These are phyloP conservation scores for Camponotus floridanus DNA, from an alignment of 1,140 invertebrate species.

Conservation along the genomic window DNA sequence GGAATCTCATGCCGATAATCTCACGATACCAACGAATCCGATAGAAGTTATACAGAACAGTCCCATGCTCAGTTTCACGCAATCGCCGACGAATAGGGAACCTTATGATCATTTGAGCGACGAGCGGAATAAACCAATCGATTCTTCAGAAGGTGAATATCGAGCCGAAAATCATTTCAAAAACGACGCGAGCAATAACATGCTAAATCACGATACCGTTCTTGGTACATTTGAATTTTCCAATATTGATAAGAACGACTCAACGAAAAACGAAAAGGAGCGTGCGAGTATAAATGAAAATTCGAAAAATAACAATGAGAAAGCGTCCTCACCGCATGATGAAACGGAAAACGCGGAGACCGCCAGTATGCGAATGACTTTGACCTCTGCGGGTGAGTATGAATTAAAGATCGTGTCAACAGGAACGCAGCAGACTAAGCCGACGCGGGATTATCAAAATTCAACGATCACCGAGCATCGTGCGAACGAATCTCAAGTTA, in stretches of 20 bases:
- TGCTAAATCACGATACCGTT: conserved; percentile 18
- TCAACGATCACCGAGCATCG: not conserved
- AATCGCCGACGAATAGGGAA: conserved; percentile 78
- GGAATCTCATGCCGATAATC: conserved; percentile 74
- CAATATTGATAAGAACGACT: conserved; percentile 10
- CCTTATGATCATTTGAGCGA: conserved; percentile 71
- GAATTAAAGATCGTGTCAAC: conserved; percentile 47
- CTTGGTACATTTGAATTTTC: conserved; percentile 59
- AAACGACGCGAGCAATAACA: not conserved
- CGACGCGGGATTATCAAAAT: conserved; percentile 31
- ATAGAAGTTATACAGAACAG: conserved; percentile 84
- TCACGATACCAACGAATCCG: conserved; percentile 82
- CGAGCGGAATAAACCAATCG: conserved; percentile 63
- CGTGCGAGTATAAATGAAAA: not conserved
- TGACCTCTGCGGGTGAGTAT: conserved; percentile 54
- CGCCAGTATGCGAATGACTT: conserved; percentile 13
- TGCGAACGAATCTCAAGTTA: not conserved
- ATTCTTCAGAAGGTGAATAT: conserved; percentile 79
- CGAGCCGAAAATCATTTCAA: conserved; percentile 65
- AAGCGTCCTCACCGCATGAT: conserved; percentile 2
- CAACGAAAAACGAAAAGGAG: conserved; percentile 21
- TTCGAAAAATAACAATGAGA: not conserved
- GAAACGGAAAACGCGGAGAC: conserved; percentile 13
- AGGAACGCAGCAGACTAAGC: not conserved
- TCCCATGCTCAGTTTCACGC: conserved; percentile 84